Evolutionary conservation across 2,113 vertebrate genomes (phyloP).

Genomic region (Blennius ocellaris): DNA sequence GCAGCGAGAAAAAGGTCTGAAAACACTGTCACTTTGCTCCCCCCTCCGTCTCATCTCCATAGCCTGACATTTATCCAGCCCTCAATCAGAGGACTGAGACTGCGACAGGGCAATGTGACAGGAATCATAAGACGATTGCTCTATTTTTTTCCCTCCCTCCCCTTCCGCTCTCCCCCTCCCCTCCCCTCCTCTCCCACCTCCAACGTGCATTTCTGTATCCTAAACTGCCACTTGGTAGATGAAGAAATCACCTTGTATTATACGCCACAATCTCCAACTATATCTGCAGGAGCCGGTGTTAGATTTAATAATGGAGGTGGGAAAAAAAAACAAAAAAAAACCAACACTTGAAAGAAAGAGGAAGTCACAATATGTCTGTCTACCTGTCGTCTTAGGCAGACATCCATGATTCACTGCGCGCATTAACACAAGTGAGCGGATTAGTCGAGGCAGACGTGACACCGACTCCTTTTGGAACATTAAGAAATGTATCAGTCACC

Average conservation of each 20-base stretch:
- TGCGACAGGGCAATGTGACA: slow-evolving; percentile 66
- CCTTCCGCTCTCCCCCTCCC: background rate
- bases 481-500: slow-evolving; percentile 39
- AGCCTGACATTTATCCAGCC: slow-evolving; percentile 75
- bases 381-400: slow-evolving; percentile 12
- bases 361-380: slow-evolving; percentile 22
- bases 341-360: slow-evolving; percentile 19
- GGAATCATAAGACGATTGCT: slow-evolving; percentile 72
- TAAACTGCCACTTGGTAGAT: background rate
- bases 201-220: slow-evolving; percentile 10
- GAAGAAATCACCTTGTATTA: slow-evolving; percentile 4
- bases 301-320: slow-evolving; percentile 7
- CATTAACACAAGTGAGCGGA: slow-evolving; percentile 24
- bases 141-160: slow-evolving; percentile 5
- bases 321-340: background rate
- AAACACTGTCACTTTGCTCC: slow-evolving; percentile 3
- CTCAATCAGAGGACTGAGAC: slow-evolving; percentile 59
- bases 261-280: background rate
- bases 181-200: background rate
- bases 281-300: slow-evolving; percentile 1
- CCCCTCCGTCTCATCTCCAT: slow-evolving; percentile 65
- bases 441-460: slow-evolving; percentile 29
- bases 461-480: slow-evolving; percentile 8
- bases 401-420: slow-evolving; percentile 16
- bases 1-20: background rate